A percentile compares a stretch with the other conserved stretches of the same genome.
phyloP scores from a whole-genome alignment of 1,140 invertebrate genomes.

The Helicoverpa zea region DNA sequence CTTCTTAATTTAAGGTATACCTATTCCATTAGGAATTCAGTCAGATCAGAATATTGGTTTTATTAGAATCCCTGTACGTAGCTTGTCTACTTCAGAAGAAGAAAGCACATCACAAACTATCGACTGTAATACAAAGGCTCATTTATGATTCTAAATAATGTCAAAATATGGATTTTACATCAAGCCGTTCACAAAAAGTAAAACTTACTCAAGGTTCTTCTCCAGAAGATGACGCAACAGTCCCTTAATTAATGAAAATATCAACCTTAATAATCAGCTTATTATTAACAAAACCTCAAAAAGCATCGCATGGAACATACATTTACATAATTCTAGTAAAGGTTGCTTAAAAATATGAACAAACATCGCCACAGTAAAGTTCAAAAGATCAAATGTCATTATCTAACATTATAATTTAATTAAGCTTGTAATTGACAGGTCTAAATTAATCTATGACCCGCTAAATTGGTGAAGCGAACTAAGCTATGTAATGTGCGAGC shows the following conservation, averaged over 20 bases:
- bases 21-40: no score
- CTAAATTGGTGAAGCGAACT: slow-evolving; percentile 58
- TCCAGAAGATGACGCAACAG: neutral
- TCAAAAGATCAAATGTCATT: slow-evolving; percentile 44
- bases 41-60: no score
- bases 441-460: slow-evolving; percentile 65
- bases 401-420: slow-evolving; percentile 55
- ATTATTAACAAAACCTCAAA: slow-evolving; percentile 13
- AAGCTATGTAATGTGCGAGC: neutral
- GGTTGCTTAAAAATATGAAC: slow-evolving; percentile 29
- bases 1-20: no score
- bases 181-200: no score
- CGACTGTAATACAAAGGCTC: no score
- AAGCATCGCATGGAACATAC: neutral
- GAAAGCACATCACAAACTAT: no score
- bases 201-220: neutral
- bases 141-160: no score
- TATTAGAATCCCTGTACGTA: no score
- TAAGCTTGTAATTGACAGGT: slow-evolving; percentile 70
- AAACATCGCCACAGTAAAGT: neutral
- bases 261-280: neutral
- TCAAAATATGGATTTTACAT: no score
- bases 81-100: no score
- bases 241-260: neutral
- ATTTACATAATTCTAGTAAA: slow-evolving; percentile 25